phyloP scores from a whole-genome alignment of 2,888 invertebrate species.

The Caenorhabditis sinica region DNA sequence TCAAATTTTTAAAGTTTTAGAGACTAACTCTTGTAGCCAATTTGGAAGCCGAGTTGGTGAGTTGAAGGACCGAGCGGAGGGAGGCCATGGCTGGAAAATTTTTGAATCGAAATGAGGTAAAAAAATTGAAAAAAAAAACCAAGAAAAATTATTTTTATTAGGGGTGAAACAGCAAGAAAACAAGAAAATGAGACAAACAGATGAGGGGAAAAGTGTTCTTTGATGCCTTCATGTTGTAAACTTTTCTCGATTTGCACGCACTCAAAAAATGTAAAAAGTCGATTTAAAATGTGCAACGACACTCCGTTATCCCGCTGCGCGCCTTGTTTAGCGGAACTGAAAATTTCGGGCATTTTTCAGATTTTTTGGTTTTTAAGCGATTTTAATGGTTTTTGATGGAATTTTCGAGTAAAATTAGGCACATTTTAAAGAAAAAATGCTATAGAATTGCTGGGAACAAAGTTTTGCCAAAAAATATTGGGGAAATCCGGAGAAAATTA shows the following conservation, averaged over 20 bases:
- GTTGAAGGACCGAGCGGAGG: constrained; percentile 31
- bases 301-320: constrained; percentile 42
- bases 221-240: constrained; percentile 46
- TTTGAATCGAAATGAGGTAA: background rate
- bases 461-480: background rate
- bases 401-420: background rate
- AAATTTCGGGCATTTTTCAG: constrained; percentile 38
- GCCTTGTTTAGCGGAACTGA: constrained; percentile 21
- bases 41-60: constrained; percentile 28
- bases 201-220: constrained; percentile 9
- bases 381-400: background rate
- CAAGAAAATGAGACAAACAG: constrained; percentile 18
- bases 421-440: background rate
- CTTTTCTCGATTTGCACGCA: constrained; percentile 59
- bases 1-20: background rate
- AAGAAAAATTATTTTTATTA: background rate
- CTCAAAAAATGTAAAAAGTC: background rate
- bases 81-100: constrained; percentile 26
- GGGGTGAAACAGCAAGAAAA: constrained; percentile 2
- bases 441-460: background rate
- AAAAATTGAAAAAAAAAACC: background rate
- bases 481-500: too few species aligned
- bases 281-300: constrained; percentile 26
- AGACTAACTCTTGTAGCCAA: constrained; percentile 47
- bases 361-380: background rate